Evolutionary conservation across 53 echinoderm and acorn worm species (phyloP).

Genomic region (Pentamera pediparva): DNA sequence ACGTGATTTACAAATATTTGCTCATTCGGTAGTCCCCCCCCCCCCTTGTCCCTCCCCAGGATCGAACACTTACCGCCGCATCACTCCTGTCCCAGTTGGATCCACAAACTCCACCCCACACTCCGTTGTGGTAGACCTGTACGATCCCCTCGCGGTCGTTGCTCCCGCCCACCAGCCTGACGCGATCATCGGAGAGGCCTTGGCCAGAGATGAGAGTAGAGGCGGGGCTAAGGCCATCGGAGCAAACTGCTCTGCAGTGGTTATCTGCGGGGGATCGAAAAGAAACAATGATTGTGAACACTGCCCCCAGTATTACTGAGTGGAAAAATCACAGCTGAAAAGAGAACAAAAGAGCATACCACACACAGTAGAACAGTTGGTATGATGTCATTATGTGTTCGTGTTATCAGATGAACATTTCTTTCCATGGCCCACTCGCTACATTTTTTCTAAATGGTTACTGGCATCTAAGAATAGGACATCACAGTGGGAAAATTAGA

Average conservation of each 20-base stretch:
- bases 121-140: slow-evolving; percentile 46
- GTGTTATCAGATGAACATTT: too few relatives aligned
- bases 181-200: slow-evolving; percentile 4
- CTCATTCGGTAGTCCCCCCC: too few relatives aligned
- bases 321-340: background rate
- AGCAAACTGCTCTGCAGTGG: slow-evolving; percentile 54
- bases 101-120: slow-evolving; percentile 80
- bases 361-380: too few relatives aligned
- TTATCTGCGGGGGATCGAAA: slow-evolving; percentile 29
- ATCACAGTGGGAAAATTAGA: too few relatives aligned
- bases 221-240: slow-evolving; percentile 28
- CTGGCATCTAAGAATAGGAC: too few relatives aligned
- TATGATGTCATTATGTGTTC: too few relatives aligned
- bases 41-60: too few relatives aligned
- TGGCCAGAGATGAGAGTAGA: slow-evolving; percentile 30
- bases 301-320: background rate
- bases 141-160: slow-evolving; percentile 62
- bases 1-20: too few relatives aligned
- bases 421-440: too few relatives aligned
- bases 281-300: background rate
- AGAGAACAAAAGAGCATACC: background rate
- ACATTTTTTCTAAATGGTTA: too few relatives aligned
- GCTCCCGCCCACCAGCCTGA: slow-evolving; percentile 75
- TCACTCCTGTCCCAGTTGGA: slow-evolving; percentile 66
- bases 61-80: slow-evolving; percentile 71